These are phyloP conservation scores for Metalampra italica DNA, from an alignment of 2,888 invertebrate species.

Conservation along the genomic window DNA sequence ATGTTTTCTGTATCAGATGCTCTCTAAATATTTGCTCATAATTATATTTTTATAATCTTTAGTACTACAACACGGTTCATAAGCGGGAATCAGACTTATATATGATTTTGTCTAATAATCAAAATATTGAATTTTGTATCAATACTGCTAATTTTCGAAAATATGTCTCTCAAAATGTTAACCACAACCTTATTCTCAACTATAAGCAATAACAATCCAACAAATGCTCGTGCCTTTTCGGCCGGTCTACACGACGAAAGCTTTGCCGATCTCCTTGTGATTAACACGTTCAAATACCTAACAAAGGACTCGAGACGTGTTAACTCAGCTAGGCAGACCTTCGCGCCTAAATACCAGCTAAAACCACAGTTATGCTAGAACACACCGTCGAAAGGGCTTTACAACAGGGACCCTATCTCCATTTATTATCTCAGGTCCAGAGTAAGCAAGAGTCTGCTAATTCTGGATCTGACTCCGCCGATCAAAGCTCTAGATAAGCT, in stretches of 20 bases:
- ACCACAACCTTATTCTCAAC: slow-evolving; percentile 73
- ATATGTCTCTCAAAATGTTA: slow-evolving; percentile 73
- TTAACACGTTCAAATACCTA: background rate
- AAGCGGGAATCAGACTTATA: slow-evolving; percentile 62
- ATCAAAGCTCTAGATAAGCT: slow-evolving; percentile 71
- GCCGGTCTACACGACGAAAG: slow-evolving; percentile 53
- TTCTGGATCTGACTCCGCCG: slow-evolving; percentile 72
- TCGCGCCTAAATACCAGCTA: slow-evolving; percentile 43
- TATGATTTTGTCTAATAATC: slow-evolving; percentile 43
- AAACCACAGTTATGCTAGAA: slow-evolving; percentile 40
- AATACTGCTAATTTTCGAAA: slow-evolving; percentile 71
- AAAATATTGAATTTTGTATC: slow-evolving; percentile 62
- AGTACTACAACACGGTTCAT: slow-evolving; percentile 31
- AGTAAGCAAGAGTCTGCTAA: slow-evolving; percentile 48
- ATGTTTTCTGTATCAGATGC: background rate
- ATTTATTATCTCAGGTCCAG: slow-evolving; percentile 44
- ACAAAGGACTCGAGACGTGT: background rate
- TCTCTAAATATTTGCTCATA: background rate
- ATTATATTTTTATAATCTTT: slow-evolving; percentile 20
- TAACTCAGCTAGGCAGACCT: slow-evolving; percentile 10
- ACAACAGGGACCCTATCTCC: slow-evolving; percentile 36
- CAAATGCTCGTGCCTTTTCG: slow-evolving; percentile 36
- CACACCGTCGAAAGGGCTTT: slow-evolving; percentile 31
- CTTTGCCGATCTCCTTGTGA: slow-evolving; percentile 23
- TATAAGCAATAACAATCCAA: slow-evolving; percentile 72